Evolutionary conservation across 1,140 invertebrate species (phyloP), one percentile per base, ranked within the genome.

Genomic region (Atta colombica): DNA sequence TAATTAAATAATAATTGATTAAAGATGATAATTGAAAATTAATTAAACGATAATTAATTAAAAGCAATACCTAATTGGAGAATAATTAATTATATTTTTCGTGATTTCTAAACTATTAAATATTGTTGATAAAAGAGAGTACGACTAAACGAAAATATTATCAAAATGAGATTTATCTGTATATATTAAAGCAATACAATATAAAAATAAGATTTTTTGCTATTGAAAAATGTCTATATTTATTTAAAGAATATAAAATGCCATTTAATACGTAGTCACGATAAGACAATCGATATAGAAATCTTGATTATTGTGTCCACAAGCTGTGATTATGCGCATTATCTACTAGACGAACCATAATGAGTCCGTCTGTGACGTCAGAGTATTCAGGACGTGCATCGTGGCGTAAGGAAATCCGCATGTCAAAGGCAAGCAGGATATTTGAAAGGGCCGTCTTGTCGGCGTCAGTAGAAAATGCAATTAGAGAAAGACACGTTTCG

Each of bases 401-500:
- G 21, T 51, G 71, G 3, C 35, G 14, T 58, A 85, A 39, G 45
- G 72, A 65, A 63, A 65, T 25, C 3, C n/a, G 35, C n/a, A 31
- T 16, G 35, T 66, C 53, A 80, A 63, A 71, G 55, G 18, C 49
- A 16, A 77, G 60, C n/a, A 5, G 18, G 25, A 18, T 25, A 28
- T n/a, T 58, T 39, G 31, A 77, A 25, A 45, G 16, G 21, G 16
- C 14, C 65, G 65, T 66, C 14, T 53, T 18, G 58, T 65, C 25
- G 39, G 14, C 6, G 25, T 28, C 49, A 58, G 35, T 78, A 66
- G 45, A 88, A 86, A 78, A 88, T 86, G 66, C 18, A 68, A 86
- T 86, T 86, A 86, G 77, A 58, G 85, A 51, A 86, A 61, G 55
- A 21, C 75, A 69, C 6, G 65, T 31, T n/a, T 81, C 25, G 14